phyloP scores from a whole-genome alignment of 1,140 invertebrate species.

The Sipha flava region DNA sequence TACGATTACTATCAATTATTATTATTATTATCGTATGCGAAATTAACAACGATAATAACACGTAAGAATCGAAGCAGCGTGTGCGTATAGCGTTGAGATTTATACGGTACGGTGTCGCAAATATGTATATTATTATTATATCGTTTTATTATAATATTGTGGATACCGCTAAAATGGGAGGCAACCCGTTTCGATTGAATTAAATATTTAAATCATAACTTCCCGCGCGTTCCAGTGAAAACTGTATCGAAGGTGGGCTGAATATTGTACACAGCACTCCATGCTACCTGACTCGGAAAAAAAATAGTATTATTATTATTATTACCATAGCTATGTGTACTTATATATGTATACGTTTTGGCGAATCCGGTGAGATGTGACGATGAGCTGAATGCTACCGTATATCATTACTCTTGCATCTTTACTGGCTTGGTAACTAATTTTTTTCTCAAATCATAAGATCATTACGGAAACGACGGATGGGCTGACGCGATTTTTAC shows the following conservation, averaged over 20 bases:
- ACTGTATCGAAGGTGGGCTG: too few relatives aligned
- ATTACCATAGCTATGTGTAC: too few relatives aligned
- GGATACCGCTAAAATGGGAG: not conserved
- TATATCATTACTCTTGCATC: too few relatives aligned
- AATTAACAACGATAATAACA: constrained; percentile 4
- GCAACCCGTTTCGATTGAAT: not conserved
- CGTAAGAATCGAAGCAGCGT: not conserved
- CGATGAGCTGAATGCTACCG: too few relatives aligned
- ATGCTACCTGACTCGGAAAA: too few relatives aligned
- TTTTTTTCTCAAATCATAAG: not conserved
- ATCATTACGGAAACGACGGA: not conserved
- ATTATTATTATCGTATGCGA: not conserved
- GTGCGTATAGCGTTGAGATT: not conserved
- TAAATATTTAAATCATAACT: not conserved
- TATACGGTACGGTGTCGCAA: not conserved
- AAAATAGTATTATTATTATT: too few relatives aligned
- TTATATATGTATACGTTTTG: too few relatives aligned
- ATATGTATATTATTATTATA: not conserved
- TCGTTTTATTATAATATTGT: not conserved
- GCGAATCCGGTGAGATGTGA: not conserved
- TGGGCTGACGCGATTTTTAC: not conserved
- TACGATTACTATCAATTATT: constrained; percentile 2
- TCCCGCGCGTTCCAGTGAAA: not conserved
- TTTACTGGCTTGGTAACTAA: too few relatives aligned
- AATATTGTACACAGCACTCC: too few relatives aligned